These are phyloP conservation scores for Thunnus maccoyii DNA, from an alignment of 2,113 vertebrate species.

Conservation along the genomic window DNA sequence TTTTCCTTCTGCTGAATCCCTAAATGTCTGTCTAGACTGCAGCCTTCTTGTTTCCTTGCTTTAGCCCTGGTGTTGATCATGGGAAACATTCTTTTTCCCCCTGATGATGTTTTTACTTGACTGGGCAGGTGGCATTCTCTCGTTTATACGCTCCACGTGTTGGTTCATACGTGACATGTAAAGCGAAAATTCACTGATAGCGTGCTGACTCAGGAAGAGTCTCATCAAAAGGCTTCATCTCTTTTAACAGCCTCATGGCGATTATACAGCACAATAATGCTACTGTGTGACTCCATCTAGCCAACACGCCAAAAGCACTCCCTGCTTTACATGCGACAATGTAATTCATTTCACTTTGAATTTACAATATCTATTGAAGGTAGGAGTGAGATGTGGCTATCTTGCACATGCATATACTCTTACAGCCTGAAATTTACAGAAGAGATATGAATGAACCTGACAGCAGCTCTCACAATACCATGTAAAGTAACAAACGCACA, in stretches of 20 bases:
- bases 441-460: slow-evolving; percentile 56
- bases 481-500: slow-evolving; percentile 64
- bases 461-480: slow-evolving; percentile 64
- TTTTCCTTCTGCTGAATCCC: background rate
- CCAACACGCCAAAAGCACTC: slow-evolving; percentile 35
- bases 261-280: slow-evolving; percentile 37
- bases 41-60: slow-evolving; percentile 10
- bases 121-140: slow-evolving; percentile 44
- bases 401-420: background rate
- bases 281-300: slow-evolving; percentile 56
- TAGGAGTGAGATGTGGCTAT: slow-evolving; percentile 1
- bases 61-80: slow-evolving; percentile 35
- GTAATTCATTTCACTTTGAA: slow-evolving; percentile 67
- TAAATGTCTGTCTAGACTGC: background rate
- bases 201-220: slow-evolving; percentile 16
- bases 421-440: slow-evolving; percentile 39
- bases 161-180: background rate
- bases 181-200: slow-evolving; percentile 14
- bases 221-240: slow-evolving; percentile 24
- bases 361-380: slow-evolving; percentile 39
- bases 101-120: slow-evolving; percentile 29
- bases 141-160: background rate
- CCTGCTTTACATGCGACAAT: slow-evolving; percentile 64
- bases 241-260: slow-evolving; percentile 15
- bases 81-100: slow-evolving; percentile 15